These are phyloP conservation scores for Otocyon megalotis DNA, from an alignment of 2,113 vertebrate species.

Conservation along the genomic window DNA sequence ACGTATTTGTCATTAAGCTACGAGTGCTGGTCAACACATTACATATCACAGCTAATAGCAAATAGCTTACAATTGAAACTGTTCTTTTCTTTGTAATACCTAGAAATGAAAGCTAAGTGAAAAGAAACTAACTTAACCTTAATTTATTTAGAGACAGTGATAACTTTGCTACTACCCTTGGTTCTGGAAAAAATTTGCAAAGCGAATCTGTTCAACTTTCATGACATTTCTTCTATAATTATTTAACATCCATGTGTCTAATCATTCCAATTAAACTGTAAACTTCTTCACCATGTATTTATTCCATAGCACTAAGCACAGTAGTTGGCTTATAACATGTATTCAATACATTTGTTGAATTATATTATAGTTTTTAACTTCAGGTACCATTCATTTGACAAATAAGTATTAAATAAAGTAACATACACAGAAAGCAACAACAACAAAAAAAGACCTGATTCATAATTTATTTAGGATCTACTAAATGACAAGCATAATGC, in stretches of 20 bases:
- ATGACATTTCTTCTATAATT: background rate
- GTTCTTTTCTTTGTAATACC: background rate
- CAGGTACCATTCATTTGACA: background rate
- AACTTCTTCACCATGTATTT: background rate
- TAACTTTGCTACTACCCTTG: background rate
- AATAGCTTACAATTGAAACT: background rate
- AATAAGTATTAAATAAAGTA: background rate
- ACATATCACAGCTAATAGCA: background rate
- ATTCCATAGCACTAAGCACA: background rate
- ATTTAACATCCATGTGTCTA: slow-evolving; percentile 6
- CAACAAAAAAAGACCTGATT: background rate
- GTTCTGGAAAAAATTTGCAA: background rate
- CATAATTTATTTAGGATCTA: slow-evolving; percentile 15
- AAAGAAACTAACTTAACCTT: background rate
- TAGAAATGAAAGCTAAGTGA: background rate
- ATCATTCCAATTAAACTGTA: slow-evolving; percentile 14
- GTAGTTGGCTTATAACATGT: background rate
- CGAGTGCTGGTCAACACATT: background rate
- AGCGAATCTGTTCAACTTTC: background rate
- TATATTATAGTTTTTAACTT: background rate
- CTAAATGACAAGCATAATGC: background rate
- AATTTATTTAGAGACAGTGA: background rate
- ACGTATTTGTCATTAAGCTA: background rate
- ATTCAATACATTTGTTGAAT: background rate
- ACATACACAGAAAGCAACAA: background rate